These are phyloP conservation scores for Euphydryas editha DNA, from an alignment of 2,888 invertebrate genomes.

Conservation along the genomic window DNA sequence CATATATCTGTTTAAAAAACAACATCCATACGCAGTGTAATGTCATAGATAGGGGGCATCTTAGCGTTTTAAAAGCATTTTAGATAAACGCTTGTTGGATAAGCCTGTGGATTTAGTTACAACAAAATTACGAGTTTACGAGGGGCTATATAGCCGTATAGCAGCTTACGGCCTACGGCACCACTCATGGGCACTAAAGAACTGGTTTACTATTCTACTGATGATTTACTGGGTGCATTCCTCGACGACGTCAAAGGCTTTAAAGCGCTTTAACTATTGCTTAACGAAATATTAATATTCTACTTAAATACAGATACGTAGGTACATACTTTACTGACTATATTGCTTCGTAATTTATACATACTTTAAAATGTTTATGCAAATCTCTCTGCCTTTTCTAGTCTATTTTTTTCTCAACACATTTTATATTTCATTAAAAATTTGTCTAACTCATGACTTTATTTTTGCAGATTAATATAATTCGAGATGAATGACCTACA, in stretches of 20 bases:
- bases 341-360: too few species aligned
- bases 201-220: constrained; percentile 68
- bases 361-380: too few species aligned
- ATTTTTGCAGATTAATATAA: too few species aligned
- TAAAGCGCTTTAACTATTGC: constrained; percentile 5
- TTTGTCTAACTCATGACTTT: too few species aligned
- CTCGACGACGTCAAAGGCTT: constrained; percentile 51
- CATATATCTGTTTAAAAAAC: constrained; percentile 61
- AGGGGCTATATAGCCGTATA: constrained; percentile 67
- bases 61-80: constrained; percentile 75
- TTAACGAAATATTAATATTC: constrained; percentile 4
- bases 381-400: too few species aligned
- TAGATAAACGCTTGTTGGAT: constrained; percentile 69
- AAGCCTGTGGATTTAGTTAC: constrained; percentile 70
- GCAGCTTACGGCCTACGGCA: constrained; percentile 59
- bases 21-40: constrained; percentile 39
- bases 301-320: background rate
- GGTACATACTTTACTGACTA: background rate
- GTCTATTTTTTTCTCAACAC: too few species aligned
- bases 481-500: too few species aligned
- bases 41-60: constrained; percentile 58
- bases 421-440: too few species aligned
- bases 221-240: constrained; percentile 80
- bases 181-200: constrained; percentile 67
- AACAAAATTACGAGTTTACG: constrained; percentile 78